Evolutionary conservation across 2,888 invertebrate species (phyloP).

Genomic region (Heterodera filipjevi): DNA sequence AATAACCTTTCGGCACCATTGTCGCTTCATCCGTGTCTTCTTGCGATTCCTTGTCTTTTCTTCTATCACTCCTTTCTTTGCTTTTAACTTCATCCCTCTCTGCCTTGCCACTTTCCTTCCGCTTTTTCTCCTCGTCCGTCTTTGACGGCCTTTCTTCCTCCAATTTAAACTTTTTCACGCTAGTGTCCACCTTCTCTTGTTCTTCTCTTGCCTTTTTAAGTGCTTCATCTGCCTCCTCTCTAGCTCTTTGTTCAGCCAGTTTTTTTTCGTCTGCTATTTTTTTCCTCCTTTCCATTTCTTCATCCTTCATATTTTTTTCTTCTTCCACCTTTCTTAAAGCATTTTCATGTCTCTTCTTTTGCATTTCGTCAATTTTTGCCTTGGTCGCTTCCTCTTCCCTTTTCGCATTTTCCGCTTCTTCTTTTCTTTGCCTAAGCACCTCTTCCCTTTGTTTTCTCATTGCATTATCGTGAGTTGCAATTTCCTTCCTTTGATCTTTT

Average conservation of each 20-base stretch:
- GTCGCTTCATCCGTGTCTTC: not conserved
- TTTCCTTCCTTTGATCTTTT: not conserved
- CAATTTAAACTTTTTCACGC: conserved; percentile 20
- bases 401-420: conserved; percentile 41
- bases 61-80: not conserved
- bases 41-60: not conserved
- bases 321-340: conserved; percentile 15
- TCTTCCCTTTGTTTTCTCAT: conserved; percentile 33
- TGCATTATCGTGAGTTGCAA: conserved; percentile 11
- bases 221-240: conserved; percentile 34
- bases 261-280: conserved; percentile 22
- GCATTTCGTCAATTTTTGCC: conserved; percentile 39
- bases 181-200: conserved; percentile 16
- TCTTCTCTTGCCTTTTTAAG: conserved; percentile 30
- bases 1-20: conserved; percentile 8
- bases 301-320: conserved; percentile 15
- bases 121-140: conserved; percentile 27
- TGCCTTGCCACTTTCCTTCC: conserved; percentile 31
- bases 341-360: conserved; percentile 27
- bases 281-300: conserved; percentile 11
- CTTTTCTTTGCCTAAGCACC: not conserved
- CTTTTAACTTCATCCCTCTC: conserved; percentile 24
- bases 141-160: conserved; percentile 29
- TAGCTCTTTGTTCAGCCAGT: conserved; percentile 31
- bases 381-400: conserved; percentile 42